Conservation (phyloP, 2,888 invertebrate genomes). For the Phytoseiulus persimilis region DNA sequence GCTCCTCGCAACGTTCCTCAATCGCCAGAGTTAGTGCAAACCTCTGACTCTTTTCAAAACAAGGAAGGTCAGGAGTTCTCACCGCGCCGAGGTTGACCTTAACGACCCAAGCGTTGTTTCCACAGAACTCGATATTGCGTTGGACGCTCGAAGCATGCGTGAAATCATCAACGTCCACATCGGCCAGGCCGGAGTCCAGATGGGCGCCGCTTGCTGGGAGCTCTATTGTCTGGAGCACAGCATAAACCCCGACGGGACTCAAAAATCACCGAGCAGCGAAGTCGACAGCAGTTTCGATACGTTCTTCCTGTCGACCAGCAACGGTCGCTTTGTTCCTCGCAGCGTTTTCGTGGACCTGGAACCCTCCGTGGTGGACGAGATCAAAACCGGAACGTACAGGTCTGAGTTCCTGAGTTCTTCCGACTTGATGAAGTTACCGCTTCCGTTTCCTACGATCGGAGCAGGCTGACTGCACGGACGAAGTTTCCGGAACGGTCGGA, state of each 20-base stretch:
- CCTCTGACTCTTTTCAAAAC: too few relatives aligned
- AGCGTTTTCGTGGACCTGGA: conserved; percentile 91
- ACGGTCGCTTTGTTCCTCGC: conserved; percentile 89
- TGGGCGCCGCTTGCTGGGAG: conserved; percentile 35
- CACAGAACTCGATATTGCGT: too few relatives aligned
- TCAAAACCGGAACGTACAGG: conserved; percentile 7
- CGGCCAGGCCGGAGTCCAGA: conserved; percentile 35
- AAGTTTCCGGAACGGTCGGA: too few relatives aligned
- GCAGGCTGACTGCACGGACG: too few relatives aligned
- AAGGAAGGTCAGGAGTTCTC: too few relatives aligned
- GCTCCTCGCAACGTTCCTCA: too few relatives aligned
- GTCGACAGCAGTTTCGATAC: conserved; percentile 51
- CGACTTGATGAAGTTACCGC: background rate
- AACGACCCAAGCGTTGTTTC: too few relatives aligned
- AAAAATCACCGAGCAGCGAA: conserved; percentile 44
- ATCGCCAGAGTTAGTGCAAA: too few relatives aligned
- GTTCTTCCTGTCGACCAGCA: conserved; percentile 69
- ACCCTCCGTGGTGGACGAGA: conserved; percentile 70
- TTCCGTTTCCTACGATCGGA: too few relatives aligned
- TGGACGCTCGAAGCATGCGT: background rate
- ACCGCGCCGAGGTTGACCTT: too few relatives aligned
- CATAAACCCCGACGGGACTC: conserved; percentile 46
- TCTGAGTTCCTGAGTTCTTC: background rate
- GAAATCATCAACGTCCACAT: conserved; percentile 29
- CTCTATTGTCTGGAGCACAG: conserved; percentile 27